Percentiles rank a stretch among this genome's conserved stretches.
phyloP scores from a whole-genome alignment of 92 coral and sea anemone genomes.

The Pocillopora grandis region DNA sequence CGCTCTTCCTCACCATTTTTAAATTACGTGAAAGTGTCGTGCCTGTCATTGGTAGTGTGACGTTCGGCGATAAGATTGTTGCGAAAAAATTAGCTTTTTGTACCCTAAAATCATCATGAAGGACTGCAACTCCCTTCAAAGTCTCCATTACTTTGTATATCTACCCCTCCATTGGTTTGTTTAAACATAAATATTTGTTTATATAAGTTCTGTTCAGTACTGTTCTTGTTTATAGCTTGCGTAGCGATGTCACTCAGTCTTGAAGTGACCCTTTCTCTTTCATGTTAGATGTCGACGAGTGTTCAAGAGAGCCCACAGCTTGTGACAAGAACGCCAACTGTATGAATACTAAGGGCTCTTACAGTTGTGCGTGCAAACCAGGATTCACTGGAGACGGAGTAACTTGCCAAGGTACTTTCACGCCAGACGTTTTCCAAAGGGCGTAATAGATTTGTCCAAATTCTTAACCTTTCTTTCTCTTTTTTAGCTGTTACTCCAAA shows the following conservation, averaged over 20 bases:
- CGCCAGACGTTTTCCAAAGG: not conserved
- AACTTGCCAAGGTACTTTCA: not conserved
- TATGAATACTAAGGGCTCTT: slow-evolving; percentile 49
- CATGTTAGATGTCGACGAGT: slow-evolving; percentile 49
- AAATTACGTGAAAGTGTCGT: no score
- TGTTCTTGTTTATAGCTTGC: no score
- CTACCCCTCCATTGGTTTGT: no score
- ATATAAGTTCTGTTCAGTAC: not conserved
- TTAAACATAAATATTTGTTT: not conserved
- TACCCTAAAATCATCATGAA: no score
- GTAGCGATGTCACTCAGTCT: no score
- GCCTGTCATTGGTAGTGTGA: no score
- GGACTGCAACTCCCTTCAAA: no score
- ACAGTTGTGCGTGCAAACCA: slow-evolving; percentile 43
- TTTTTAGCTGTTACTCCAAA: slow-evolving; percentile 3
- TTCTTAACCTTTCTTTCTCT: not conserved
- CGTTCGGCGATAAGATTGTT: no score
- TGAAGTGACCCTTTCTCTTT: no score
- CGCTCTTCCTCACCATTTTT: no score
- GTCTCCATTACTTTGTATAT: no score
- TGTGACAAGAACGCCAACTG: slow-evolving; percentile 48
- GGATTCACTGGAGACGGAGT: slow-evolving; percentile 46
- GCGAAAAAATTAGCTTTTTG: no score
- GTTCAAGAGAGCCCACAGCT: slow-evolving; percentile 22
- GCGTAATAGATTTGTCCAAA: not conserved